A percentile compares a stretch with the other conserved stretches of the same genome.
These are phyloP conservation scores for Cossypha niveicapilla DNA, from an alignment of 2,797 vertebrate genomes.

Conservation along the genomic window DNA sequence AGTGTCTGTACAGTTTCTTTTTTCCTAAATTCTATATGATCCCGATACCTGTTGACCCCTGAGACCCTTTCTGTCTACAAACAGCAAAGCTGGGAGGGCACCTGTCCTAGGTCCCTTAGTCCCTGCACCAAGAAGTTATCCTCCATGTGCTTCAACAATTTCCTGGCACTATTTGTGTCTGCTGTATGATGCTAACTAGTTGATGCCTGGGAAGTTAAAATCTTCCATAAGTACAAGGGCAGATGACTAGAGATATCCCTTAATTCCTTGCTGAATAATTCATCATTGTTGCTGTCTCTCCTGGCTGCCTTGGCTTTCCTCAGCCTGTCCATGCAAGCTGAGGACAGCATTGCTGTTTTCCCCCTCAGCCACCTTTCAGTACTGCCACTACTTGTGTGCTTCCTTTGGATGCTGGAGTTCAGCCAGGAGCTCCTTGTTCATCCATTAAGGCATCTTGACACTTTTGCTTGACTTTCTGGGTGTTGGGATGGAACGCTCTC, in stretches of 20 bases:
- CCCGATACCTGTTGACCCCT: not conserved
- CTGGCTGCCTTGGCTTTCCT: not conserved
- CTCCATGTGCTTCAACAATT: not conserved
- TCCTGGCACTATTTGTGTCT: not conserved
- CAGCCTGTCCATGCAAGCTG: not conserved
- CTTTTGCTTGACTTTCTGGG: not conserved
- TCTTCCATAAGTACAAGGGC: not conserved
- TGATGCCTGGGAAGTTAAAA: not conserved
- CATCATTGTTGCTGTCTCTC: not conserved
- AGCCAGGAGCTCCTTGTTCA: not conserved
- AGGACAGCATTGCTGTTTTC: not conserved
- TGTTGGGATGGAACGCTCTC: not conserved
- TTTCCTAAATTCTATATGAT: not conserved
- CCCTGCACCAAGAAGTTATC: not conserved
- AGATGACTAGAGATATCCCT: not conserved
- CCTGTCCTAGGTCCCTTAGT: not conserved
- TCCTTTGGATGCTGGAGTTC: not conserved
- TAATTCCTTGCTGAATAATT: not conserved
- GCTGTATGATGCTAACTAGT: not conserved
- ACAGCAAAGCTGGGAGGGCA: not conserved
- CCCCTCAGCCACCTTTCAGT: rapidly evolving
- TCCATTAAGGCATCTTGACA: not conserved
- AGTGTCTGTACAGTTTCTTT: not conserved
- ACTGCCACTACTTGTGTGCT: not conserved
- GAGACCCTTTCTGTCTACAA: not conserved